Base-by-base conservation (phyloP, 2,888 invertebrate species). In the Physocephala rufipes region DNA sequence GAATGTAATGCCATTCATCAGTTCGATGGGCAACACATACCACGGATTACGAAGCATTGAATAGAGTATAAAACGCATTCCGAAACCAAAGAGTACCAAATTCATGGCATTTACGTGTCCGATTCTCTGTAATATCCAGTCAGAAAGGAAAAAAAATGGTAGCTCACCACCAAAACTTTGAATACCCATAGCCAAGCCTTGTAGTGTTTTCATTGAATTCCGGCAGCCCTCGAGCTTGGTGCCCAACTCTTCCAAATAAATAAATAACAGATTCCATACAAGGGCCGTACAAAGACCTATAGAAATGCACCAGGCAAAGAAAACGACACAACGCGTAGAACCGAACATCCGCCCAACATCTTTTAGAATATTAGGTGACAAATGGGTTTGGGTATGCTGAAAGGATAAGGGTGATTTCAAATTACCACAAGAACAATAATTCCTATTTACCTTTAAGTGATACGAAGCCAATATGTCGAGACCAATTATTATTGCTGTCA, bases 251-350 rank as follows among this genome's bases (percentile, higher is more conserved):
- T 95, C 95, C 16, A 94, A 86, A 76, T 93, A 90, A 93, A 94
- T 95, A 82, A 95, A 95, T 0, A 96, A 86, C 82, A 95, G 97
- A 78, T 95, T 91, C 94, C 96, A 96, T 26, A 95, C 87, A 0
- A 95, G 86, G 0, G 94, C 95, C 0, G 95, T 95, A 78, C 94
- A 92, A 76, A 95, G 88, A 0, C 97, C 97, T 26, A 95, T 91
- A 1, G 89, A 89, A 73, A 94, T 89, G 71, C 95, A 93, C 91
- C 95, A 94, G 21, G 92, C 73, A 71, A 93, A 88, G 82, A 95
- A 96, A 1, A 93, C 86, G 9, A 93, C 82, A 21, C 95, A 90
- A 0, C 91, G 89, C 12, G 90, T 74, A 2, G 93, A 90, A 0
- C 88, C 86, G 19, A 95, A 85, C 66, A 95, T 85, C 62, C 88